Evolutionary conservation across 2,888 invertebrate genomes (phyloP).

Genomic region (Tachystola acroxantha): DNA sequence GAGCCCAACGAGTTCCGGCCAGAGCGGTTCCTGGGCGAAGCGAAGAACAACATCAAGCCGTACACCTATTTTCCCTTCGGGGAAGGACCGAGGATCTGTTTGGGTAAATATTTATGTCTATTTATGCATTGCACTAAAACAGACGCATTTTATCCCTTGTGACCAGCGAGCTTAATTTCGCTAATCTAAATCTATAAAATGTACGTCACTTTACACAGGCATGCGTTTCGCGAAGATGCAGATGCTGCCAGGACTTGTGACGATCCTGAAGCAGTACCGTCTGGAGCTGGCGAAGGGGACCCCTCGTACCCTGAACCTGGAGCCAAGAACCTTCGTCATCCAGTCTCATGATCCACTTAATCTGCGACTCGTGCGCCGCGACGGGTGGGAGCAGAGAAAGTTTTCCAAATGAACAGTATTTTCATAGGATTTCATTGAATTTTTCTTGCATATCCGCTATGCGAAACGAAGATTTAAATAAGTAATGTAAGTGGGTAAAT

Average conservation of each 20-base stretch:
- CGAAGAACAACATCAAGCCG: slow-evolving; percentile 33
- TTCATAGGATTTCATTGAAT: no score
- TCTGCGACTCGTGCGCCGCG: slow-evolving; percentile 22
- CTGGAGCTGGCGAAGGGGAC: slow-evolving; percentile 28
- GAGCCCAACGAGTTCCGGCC: slow-evolving; percentile 46
- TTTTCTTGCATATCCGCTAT: no score
- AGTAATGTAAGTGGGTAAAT: no score
- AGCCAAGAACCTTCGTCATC: slow-evolving; percentile 16
- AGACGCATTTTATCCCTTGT: slow-evolving; percentile 21
- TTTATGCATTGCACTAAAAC: slow-evolving; percentile 20
- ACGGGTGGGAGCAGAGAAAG: slow-evolving; percentile 9
- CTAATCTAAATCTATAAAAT: no score
- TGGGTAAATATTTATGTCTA: no score
- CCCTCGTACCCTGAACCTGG: slow-evolving; percentile 14
- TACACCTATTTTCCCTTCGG: slow-evolving; percentile 43
- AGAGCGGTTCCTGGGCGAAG: slow-evolving; percentile 42
- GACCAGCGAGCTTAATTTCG: no score
- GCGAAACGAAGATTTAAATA: no score
- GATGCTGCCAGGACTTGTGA: slow-evolving; percentile 34
- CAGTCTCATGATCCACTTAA: slow-evolving; percentile 10
- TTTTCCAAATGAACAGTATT: neutral
- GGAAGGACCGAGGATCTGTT: slow-evolving; percentile 39
- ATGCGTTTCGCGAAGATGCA: slow-evolving; percentile 44
- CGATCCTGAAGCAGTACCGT: slow-evolving; percentile 33
- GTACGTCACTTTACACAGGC: no score